Percentiles rank a stretch among this genome's conserved stretches.
Evolutionary conservation across 1,140 invertebrate genomes (phyloP).

Genomic region (Eriosoma lanigerum): DNA sequence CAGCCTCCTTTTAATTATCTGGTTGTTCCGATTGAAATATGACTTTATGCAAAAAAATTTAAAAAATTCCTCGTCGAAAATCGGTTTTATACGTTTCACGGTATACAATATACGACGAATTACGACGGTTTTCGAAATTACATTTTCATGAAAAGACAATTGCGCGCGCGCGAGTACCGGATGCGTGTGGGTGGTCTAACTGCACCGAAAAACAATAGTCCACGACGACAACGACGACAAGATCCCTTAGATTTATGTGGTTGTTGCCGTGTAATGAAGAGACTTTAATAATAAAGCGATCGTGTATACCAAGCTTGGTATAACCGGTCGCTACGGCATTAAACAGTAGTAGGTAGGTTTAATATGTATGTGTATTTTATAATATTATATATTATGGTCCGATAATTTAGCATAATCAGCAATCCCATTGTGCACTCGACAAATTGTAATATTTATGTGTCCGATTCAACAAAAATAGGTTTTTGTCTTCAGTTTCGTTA

Average conservation of each 20-base stretch:
- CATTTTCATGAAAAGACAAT: constrained; percentile 30
- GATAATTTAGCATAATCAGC: constrained; percentile 27
- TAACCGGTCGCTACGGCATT: constrained; percentile 22
- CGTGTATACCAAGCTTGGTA: constrained; percentile 20
- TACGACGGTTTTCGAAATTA: background rate
- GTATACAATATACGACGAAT: background rate
- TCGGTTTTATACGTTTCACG: background rate
- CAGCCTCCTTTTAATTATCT: too few relatives aligned
- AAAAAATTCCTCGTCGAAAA: background rate
- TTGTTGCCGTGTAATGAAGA: constrained; percentile 12
- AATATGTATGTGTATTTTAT: too few relatives aligned
- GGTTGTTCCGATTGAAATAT: background rate
- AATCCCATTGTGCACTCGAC: constrained; percentile 17
- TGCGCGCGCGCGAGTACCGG: background rate
- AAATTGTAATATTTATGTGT: constrained; percentile 26
- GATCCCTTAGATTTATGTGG: constrained; percentile 25
- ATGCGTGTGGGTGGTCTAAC: constrained; percentile 43
- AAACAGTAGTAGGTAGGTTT: constrained; percentile 26
- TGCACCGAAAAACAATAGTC: constrained; percentile 46
- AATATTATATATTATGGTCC: background rate
- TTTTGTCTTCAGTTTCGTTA: background rate
- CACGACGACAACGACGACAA: constrained; percentile 37
- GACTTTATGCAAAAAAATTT: background rate
- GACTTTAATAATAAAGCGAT: constrained; percentile 51
- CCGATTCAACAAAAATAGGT: background rate